These are phyloP conservation scores for Apostichopus parvimensis DNA, from an alignment of 35 echinoderm and acorn worm genomes.

Conservation along the genomic window DNA sequence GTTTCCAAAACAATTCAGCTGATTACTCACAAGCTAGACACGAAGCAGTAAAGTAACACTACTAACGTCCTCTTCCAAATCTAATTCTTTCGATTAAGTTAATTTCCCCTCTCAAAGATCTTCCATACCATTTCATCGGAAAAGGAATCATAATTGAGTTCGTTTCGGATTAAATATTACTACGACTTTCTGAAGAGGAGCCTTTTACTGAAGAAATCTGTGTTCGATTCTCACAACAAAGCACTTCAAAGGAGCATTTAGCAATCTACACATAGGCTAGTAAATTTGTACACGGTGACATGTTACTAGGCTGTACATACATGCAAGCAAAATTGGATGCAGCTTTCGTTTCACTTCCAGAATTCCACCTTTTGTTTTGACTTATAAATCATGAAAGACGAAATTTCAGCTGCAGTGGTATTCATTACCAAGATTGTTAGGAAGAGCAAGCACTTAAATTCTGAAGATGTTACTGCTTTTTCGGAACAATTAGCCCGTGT, in stretches of 20 bases:
- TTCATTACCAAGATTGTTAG: slow-evolving; percentile 88
- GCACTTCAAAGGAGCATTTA: background rate
- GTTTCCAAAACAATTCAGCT: slow-evolving; percentile 50
- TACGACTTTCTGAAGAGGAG: background rate
- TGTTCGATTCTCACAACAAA: slow-evolving; percentile 15
- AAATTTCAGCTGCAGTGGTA: slow-evolving; percentile 97
- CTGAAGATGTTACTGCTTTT: slow-evolving; percentile 76
- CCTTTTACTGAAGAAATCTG: background rate
- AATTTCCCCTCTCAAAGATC: background rate
- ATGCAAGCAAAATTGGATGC: slow-evolving; percentile 1
- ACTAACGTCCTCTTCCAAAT: background rate
- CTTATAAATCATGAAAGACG: slow-evolving; percentile 86
- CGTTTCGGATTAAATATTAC: background rate
- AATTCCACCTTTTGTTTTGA: background rate
- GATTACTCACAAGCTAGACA: slow-evolving; percentile 44
- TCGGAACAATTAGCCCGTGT: slow-evolving; percentile 79
- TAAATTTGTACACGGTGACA: background rate
- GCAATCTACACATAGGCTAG: background rate
- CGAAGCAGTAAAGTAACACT: background rate
- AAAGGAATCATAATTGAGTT: background rate
- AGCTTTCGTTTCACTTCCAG: background rate
- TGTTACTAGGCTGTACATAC: background rate
- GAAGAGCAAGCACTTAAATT: slow-evolving; percentile 60
- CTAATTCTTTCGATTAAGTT: background rate
- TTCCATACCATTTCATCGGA: background rate